Evolutionary conservation across 2,797 vertebrate species (phyloP).

Genomic region (Podargus strigoides): DNA sequence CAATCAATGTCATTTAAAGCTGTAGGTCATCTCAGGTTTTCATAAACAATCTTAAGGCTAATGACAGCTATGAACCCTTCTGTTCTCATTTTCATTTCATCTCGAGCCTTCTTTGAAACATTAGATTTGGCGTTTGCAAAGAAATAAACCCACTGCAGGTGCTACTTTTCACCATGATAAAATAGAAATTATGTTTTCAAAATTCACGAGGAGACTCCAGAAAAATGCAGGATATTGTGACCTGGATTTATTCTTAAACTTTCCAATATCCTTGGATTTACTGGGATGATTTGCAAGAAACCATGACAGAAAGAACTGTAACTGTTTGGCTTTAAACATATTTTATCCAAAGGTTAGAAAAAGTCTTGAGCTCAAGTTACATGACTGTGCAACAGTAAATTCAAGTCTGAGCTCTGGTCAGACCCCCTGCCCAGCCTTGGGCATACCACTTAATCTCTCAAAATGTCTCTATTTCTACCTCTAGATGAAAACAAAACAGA

Average conservation of each 20-base stretch:
- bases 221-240: not conserved
- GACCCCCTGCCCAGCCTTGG: not conserved
- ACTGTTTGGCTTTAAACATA: not conserved
- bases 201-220: constrained; percentile 19
- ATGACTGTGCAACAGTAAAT: not conserved
- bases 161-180: constrained; percentile 40
- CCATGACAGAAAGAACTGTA: constrained; percentile 4
- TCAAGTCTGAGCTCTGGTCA: not conserved
- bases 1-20: constrained; percentile 63
- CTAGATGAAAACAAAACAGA: constrained; percentile 6
- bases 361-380: not conserved
- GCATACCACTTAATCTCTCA: constrained; percentile 3
- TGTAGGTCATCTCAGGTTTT: constrained; percentile 52
- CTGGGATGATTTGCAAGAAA: not conserved
- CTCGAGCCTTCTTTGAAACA: constrained; percentile 55
- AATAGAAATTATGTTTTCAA: constrained; percentile 52
- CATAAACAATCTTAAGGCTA: constrained; percentile 65
- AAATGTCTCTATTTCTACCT: not conserved
- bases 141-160: constrained; percentile 22
- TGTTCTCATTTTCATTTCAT: constrained; percentile 50
- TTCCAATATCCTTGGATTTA: not conserved
- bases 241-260: not conserved
- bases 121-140: constrained; percentile 55
- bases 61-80: constrained; percentile 52
- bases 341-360: constrained; percentile 19